These are phyloP conservation scores for Leptocoma aspasia DNA, from an alignment of 2,113 vertebrate genomes.

Conservation along the genomic window DNA sequence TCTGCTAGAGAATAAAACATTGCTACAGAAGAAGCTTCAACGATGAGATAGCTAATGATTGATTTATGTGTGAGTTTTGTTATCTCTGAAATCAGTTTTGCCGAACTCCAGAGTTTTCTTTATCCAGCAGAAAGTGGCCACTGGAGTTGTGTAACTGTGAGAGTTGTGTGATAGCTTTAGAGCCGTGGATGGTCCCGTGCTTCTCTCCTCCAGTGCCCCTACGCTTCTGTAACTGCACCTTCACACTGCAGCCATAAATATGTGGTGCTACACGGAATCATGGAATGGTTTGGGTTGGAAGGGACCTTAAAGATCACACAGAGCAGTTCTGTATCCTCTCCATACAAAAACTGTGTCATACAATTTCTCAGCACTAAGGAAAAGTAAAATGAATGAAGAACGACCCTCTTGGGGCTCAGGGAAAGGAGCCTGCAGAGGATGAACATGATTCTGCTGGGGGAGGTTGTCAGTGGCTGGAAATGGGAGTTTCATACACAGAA, in stretches of 20 bases:
- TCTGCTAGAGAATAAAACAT: not conserved
- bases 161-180: not conserved
- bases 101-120: not conserved
- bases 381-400: not conserved
- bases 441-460: not conserved
- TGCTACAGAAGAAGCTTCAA: not conserved
- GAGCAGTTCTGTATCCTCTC: not conserved
- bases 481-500: not conserved
- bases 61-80: not conserved
- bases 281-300: not conserved
- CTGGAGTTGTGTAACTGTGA: not conserved
- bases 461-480: not conserved
- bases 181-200: not conserved
- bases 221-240: not conserved
- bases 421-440: accelerated
- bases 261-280: accelerated
- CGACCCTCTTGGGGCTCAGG: not conserved
- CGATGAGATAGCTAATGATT: accelerated
- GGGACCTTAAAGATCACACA: not conserved
- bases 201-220: not conserved
- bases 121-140: not conserved
- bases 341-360: not conserved
- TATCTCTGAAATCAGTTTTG: not conserved
- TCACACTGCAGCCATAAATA: not conserved
- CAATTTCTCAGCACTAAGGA: not conserved